A percentile compares a stretch with the other conserved stretches of the same genome.
These are phyloP conservation scores for Ceyx melanurus DNA, from an alignment of 2,113 vertebrate species.

Conservation along the genomic window DNA sequence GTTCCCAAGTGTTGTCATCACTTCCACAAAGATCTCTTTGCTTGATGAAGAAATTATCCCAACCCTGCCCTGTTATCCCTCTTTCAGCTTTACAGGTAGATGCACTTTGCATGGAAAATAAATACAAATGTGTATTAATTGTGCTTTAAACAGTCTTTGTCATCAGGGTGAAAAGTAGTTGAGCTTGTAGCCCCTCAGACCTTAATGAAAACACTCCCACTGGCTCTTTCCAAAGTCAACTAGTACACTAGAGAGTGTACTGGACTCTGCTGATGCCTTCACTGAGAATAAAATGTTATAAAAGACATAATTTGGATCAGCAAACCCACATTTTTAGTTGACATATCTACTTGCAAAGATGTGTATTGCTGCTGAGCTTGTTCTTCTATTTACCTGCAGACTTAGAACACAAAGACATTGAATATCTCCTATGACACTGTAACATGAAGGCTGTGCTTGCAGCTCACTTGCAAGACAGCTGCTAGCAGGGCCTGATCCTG, in stretches of 20 bases:
- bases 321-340: background rate
- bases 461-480: background rate
- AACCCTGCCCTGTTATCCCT: background rate
- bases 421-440: background rate
- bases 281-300: background rate
- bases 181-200: background rate
- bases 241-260: background rate
- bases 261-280: background rate
- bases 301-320: background rate
- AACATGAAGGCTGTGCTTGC: accelerated
- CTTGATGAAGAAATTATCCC: background rate
- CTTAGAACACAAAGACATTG: background rate
- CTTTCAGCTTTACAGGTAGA: background rate
- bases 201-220: background rate
- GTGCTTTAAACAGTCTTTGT: background rate
- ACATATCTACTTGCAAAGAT: background rate
- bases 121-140: background rate
- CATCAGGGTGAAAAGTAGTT: background rate
- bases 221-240: background rate
- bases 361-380: background rate
- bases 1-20: background rate
- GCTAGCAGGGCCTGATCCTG: background rate
- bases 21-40: background rate
- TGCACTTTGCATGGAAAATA: background rate
- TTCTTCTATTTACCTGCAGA: background rate